Evolutionary conservation across 2,113 vertebrate species (phyloP).

Genomic region (Protobothrops flavoviridis): DNA sequence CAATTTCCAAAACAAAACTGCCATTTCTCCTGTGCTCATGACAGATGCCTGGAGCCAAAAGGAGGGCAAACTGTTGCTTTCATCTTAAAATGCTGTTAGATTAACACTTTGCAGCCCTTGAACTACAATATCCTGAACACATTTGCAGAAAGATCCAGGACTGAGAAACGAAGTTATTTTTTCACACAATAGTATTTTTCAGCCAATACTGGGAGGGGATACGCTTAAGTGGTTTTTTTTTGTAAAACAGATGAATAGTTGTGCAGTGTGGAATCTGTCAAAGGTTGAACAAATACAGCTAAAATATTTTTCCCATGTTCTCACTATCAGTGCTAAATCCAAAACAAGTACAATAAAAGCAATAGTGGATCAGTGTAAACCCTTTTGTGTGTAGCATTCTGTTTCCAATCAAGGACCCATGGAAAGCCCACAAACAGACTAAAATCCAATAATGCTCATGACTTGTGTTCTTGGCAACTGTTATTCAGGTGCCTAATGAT

Average conservation of each 20-base stretch:
- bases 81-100: constrained; percentile 26
- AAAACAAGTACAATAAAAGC: neutral
- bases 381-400: neutral
- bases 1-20: constrained; percentile 79
- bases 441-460: neutral
- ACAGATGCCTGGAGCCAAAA: constrained; percentile 70
- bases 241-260: neutral
- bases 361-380: neutral
- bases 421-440: neutral
- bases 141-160: neutral
- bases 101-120: constrained; percentile 52
- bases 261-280: neutral
- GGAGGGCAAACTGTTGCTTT: constrained; percentile 62
- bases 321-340: neutral
- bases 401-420: neutral
- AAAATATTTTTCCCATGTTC: neutral
- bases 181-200: neutral
- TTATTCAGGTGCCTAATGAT: neutral
- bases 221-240: neutral
- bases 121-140: neutral
- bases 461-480: neutral
- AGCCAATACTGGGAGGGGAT: neutral
- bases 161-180: neutral
- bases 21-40: constrained; percentile 66
- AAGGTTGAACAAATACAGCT: neutral